Percentiles rank a stretch among this genome's conserved stretches.
Evolutionary conservation across 1,140 invertebrate species (phyloP).

Genomic region (Rhizoglyphus robini): DNA sequence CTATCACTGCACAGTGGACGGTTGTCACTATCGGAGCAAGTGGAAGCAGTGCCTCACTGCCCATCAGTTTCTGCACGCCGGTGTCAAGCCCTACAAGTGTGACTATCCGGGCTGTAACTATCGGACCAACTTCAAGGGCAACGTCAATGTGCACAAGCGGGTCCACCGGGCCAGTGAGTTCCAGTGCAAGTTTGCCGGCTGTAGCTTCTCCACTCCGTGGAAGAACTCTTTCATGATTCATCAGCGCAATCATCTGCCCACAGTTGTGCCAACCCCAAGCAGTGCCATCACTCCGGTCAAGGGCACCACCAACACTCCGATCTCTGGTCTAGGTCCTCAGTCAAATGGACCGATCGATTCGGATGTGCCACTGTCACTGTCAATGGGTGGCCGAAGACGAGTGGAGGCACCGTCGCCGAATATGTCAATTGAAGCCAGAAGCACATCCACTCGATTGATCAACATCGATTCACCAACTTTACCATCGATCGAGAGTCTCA

Average conservation of each 20-base stretch:
- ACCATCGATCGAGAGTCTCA: too few relatives aligned
- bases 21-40: constrained; percentile 1
- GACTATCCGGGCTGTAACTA: constrained; percentile 17
- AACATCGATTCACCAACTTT: too few relatives aligned
- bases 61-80: constrained; percentile 15
- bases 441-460: too few relatives aligned
- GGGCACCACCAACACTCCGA: neutral
- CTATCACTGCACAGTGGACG: constrained; percentile 3
- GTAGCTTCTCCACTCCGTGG: neutral
- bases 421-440: neutral
- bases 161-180: neutral
- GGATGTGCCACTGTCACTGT: neutral
- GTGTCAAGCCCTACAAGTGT: constrained; percentile 16
- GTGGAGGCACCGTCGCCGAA: neutral
- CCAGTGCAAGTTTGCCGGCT: neutral
- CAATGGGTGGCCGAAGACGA: neutral
- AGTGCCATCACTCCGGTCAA: neutral
- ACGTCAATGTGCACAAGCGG: constrained; percentile 15
- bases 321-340: neutral
- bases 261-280: neutral
- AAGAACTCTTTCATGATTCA: constrained; percentile 15
- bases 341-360: neutral
- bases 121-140: constrained; percentile 14
- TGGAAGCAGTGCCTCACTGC: constrained; percentile 17
- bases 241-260: constrained; percentile 6